Conservation (phyloP, 2,888 invertebrate species). For the Athalia circularis region DNA sequence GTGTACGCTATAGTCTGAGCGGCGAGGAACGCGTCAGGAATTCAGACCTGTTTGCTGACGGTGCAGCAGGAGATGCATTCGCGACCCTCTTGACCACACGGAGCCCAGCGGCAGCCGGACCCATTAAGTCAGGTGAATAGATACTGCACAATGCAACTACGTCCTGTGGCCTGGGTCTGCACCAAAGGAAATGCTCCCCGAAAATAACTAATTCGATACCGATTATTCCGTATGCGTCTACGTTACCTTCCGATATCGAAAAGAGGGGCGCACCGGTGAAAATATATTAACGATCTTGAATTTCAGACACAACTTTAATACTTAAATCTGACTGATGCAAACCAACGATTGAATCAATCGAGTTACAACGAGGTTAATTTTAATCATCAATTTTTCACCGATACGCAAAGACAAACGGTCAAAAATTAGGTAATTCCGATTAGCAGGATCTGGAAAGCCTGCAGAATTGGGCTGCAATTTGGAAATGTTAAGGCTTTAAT, state of each 20-base stretch:
- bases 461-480: too few species aligned
- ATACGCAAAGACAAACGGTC: too few species aligned
- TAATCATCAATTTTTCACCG: too few species aligned
- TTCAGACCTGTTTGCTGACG: constrained; percentile 40
- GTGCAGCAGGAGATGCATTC: constrained; percentile 25
- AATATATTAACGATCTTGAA: too few species aligned
- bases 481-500: too few species aligned
- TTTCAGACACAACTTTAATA: too few species aligned
- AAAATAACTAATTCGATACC: background rate
- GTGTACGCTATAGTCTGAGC: background rate
- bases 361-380: too few species aligned
- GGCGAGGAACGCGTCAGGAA: constrained; percentile 28
- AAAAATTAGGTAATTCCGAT: too few species aligned
- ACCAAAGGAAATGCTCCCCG: background rate
- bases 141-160: background rate
- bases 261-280: too few species aligned
- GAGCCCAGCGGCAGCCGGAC: background rate
- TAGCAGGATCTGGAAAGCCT: too few species aligned
- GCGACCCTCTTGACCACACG: constrained; percentile 38
- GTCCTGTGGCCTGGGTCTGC: background rate
- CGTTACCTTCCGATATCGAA: background rate
- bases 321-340: too few species aligned
- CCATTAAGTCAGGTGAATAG: constrained; percentile 35
- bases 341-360: too few species aligned
- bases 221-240: background rate